Evolutionary conservation across 1,140 invertebrate genomes (phyloP), one percentile per base, ranked within the genome.

Genomic region (Eumeta japonica): DNA sequence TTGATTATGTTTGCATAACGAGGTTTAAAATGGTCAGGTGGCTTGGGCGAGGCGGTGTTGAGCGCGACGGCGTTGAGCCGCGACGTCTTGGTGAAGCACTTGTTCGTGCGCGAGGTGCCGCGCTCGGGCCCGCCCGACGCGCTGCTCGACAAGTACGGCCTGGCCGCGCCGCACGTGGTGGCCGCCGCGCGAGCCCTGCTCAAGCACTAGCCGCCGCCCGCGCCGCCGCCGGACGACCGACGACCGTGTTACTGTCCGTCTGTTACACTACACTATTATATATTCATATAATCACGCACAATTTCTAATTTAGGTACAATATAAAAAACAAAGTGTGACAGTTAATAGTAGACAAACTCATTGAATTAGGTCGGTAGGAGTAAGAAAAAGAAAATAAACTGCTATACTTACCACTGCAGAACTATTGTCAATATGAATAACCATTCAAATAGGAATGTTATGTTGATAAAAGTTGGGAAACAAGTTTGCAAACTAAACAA

Each of bases 21-120:
- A 30, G 13, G 12, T 11, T 7, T 9, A 14, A 10, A 14, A 13
- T 14, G 13, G 5, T 48, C 67, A 88, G 94, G 97, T 57, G 97
- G 97, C 45, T 60, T 99, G 33, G 97, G 97, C 41, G 96, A 98
- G 61, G 94, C 96, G 35, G 95, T 99, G 9, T 58, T 86, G 13
- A 82, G 84, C 10, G 94, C 89, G 10, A 78, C 98, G 31, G 80
- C 89, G 13, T 63, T 81, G 41, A 81, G 89, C 52, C 78, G 77
- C 10, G 81, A 87, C 55, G 83, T 93, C 24, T 64, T 85, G n/a
- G 83, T 98, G 3, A 89, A 88, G 49, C 87, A 88, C 55, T 58
- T 99, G 19, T 91, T 83, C 43, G 93, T 99, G n/a, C 73, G 74
- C 4, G 82, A 82, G 31, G 79, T 99, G 18, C 95, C 97, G 10